Conservation (phyloP, 2,113 vertebrate genomes). For the Tor tambroides region DNA sequence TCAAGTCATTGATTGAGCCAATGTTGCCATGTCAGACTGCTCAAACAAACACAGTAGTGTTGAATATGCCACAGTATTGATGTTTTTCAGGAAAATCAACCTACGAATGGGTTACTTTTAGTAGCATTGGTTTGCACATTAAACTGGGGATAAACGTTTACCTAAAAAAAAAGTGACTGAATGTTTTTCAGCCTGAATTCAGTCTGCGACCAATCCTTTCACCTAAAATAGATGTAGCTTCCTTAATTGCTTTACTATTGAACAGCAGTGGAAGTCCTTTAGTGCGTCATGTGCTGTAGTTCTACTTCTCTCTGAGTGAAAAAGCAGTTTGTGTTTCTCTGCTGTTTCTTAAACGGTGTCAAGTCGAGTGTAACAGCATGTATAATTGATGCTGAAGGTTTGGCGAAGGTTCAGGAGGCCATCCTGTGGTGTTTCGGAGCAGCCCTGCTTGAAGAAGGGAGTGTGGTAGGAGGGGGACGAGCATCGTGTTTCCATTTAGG, state of each 20-base stretch:
- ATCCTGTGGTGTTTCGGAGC: slow-evolving; percentile 1
- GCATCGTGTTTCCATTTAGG: slow-evolving; percentile 49
- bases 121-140: background rate
- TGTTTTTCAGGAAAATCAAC: background rate
- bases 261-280: background rate
- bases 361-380: slow-evolving; percentile 15
- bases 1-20: too few species aligned
- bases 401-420: background rate
- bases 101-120: background rate
- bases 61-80: too few species aligned
- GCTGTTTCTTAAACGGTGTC: background rate
- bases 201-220: background rate
- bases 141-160: background rate
- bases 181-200: background rate
- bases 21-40: too few species aligned
- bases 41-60: too few species aligned
- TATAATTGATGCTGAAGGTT: slow-evolving; percentile 25
- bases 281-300: background rate
- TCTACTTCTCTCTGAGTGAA: background rate
- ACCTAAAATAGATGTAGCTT: background rate
- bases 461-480: background rate
- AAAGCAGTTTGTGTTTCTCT: background rate
- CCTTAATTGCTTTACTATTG: background rate
- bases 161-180: background rate
- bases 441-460: background rate